Evolutionary conservation across 2,797 vertebrate species (phyloP), one percentile per base, ranked within the genome.

Genomic region (Ctenopoma multispine): DNA sequence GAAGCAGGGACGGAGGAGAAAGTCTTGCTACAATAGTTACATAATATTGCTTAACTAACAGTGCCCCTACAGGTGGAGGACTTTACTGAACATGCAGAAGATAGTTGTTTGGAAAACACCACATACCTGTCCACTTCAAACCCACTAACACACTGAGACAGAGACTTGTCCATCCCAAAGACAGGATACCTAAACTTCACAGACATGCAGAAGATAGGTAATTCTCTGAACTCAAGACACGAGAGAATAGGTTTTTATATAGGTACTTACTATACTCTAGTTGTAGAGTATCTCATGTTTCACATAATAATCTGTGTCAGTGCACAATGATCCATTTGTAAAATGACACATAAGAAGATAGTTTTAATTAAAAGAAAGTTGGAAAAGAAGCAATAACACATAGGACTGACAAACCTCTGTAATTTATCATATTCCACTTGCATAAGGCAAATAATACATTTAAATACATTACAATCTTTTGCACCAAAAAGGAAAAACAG

Each of bases 41-140:
- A 91, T 93, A 95, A 94, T 90, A 92, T 89, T 87, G 90, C 91
- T 93, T 93, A 65, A 93, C 93, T 90, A 91, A 84, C 70, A 79
- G 72, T 44, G 63, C 1, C 56, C 88, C 66, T 63, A 57, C 60
- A 66, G 61, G 71, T 49, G 31, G 63, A 51, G 40, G 13, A 21
- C 51, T 50, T 47, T 27, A 36, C 29, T 60, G 38, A 27, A 54
- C 31, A 34, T 55, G 10, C 24, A 55, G 21, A n/a, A n/a, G n/a
- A n/a, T n/a, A n/a, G n/a, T n/a, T n/a, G n/a, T n/a, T n/a, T n/a
- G n/a, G n/a, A n/a, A n/a, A n/a, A n/a, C n/a, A n/a, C n/a, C n/a
- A n/a, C n/a, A n/a, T n/a, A n/a, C n/a, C n/a, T n/a, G n/a, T n/a
- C n/a, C n/a, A n/a, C n/a, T n/a, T n/a, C n/a, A n/a, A n/a, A n/a